Evolutionary conservation across 1,140 invertebrate species (phyloP).

Genomic region (Sinella curviseta): DNA sequence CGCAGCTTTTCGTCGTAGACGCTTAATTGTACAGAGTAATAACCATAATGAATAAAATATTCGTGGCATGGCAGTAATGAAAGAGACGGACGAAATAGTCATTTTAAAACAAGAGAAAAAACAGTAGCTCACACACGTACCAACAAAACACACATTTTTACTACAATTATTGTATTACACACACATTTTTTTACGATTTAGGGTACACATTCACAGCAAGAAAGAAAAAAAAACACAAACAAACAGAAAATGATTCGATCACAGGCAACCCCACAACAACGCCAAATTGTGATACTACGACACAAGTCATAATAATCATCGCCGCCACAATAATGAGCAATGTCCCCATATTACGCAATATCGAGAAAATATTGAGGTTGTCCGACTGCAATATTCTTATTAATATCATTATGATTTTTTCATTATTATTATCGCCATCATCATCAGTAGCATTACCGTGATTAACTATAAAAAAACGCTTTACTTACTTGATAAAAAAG

Average conservation of each 20-base stretch:
- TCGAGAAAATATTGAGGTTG: constrained; percentile 20
- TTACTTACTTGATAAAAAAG: background rate
- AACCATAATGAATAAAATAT: background rate
- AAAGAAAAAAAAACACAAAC: too few species aligned
- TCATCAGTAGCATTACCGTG: background rate
- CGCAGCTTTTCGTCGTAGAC: too few species aligned
- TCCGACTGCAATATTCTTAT: constrained; percentile 13
- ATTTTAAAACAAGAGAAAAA: background rate
- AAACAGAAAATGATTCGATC: too few species aligned
- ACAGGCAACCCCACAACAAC: too few species aligned
- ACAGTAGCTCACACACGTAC: background rate
- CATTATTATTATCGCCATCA: too few species aligned
- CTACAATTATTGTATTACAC: background rate
- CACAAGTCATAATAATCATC: background rate
- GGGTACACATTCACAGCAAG: background rate
- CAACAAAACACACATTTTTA: background rate
- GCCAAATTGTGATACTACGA: background rate
- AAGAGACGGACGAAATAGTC: background rate
- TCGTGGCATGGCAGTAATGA: background rate
- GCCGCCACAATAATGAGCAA: background rate
- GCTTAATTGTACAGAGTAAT: background rate
- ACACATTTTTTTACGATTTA: background rate
- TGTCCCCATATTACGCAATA: background rate
- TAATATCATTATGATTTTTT: too few species aligned
- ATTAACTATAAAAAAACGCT: background rate